These are phyloP conservation scores for Trichacis sp. DNA, from an alignment of 2,888 invertebrate species.

Conservation along the genomic window DNA sequence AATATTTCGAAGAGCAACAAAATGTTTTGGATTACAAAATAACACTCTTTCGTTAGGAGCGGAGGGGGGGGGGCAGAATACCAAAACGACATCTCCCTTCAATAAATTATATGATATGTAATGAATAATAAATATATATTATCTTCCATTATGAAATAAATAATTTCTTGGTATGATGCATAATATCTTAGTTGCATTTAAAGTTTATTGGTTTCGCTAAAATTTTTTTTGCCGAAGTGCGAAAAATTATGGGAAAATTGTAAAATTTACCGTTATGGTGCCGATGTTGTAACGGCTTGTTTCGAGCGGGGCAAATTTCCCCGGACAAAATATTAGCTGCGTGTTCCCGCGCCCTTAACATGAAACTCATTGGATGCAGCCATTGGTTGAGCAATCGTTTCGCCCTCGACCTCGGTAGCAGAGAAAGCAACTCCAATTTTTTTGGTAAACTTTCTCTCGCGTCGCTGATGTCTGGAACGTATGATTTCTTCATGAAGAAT, in stretches of 20 bases:
- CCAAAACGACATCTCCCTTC: no score
- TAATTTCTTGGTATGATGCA: no score
- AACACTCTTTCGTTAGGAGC: no score
- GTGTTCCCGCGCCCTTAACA: conserved; percentile 85
- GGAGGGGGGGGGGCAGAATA: no score
- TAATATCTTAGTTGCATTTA: no score
- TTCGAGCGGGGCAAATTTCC: conserved; percentile 67
- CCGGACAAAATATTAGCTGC: conserved; percentile 84
- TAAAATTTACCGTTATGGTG: conserved; percentile 58
- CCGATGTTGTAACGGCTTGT: conserved; percentile 59
- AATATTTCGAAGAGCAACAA: no score
- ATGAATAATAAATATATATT: no score
- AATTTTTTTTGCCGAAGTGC: conserved; percentile 1
- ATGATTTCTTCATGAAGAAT: no score
- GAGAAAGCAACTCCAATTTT: conserved; percentile 80
- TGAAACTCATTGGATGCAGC: conserved; percentile 81
- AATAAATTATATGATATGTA: no score
- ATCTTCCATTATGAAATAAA: no score
- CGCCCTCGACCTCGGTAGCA: conserved; percentile 82
- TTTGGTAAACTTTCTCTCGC: conserved; percentile 74
- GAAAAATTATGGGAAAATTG: conserved; percentile 7
- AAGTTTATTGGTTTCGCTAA: no score
- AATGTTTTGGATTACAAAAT: no score
- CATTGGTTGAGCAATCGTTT: conserved; percentile 83
- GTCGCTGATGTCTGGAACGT: conserved; percentile 66